Evolutionary conservation across 1,140 invertebrate species (phyloP), one percentile per base, ranked within the genome.

Genomic region (Drosophila ogumai): DNA sequence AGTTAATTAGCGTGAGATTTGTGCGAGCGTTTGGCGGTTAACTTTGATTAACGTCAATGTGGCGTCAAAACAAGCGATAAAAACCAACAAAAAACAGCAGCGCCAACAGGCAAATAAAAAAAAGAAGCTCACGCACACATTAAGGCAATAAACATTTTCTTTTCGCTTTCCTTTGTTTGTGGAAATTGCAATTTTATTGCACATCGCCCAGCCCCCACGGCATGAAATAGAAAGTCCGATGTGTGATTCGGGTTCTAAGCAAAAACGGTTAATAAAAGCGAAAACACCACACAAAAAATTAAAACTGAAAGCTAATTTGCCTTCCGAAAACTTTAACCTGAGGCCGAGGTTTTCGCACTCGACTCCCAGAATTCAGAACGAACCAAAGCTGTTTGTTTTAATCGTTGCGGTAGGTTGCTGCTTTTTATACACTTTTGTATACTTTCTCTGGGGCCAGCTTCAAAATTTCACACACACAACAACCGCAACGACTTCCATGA

Each of bases 1-100:
- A 74, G 76, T 79, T 88, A 88, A 88, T 88, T 88, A 88, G 85
- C 78, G 68, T 68, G 68, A 88, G 84, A 88, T 90, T 80, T 88
- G 80, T 79, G 69, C 47, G 61, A 52, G 25, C 52, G 75, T 47
- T 50, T 50, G 55, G 68, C 68, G 63, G 80, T 69, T 64, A 68
- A 71, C 76, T 77, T 85, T 84, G 66, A 87, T 87, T 80, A 74
- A 57, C 68, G 52, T 66, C 69, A 88, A 82, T 78, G 44, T 38
- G 67, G 58, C 78, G 71, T 86, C 67, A 85, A 76, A 68, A 63
- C 49, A 67, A 65, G 52, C 61, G 55, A 66, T 60, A 60, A 71
- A 71, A 66, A 54, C 38, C 65, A 49, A 47, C 50, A 61, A 43
- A 56, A 44, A 60, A 36, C 52, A 55, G 47, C 43, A 36, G 47